phyloP scores from a whole-genome alignment of 2,113 vertebrate species.

The Bubo scandiacus region DNA sequence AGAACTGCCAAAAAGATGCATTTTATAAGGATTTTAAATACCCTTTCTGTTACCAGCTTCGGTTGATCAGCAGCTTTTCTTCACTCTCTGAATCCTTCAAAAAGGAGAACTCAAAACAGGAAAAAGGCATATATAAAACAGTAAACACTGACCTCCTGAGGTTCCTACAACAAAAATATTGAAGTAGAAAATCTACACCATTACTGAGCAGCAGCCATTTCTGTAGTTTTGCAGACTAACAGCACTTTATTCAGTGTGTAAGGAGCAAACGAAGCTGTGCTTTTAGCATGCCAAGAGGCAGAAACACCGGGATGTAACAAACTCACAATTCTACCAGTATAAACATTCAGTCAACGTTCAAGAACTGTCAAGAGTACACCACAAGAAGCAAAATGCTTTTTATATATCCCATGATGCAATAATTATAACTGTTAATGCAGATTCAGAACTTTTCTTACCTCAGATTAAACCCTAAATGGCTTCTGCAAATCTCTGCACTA shows the following conservation, averaged over 20 bases:
- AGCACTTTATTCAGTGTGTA: slow-evolving; percentile 77
- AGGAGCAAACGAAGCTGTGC: slow-evolving; percentile 78
- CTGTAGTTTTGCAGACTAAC: slow-evolving; percentile 85
- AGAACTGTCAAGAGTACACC: slow-evolving; percentile 72
- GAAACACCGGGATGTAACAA: slow-evolving; percentile 93
- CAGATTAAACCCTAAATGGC: slow-evolving; percentile 62
- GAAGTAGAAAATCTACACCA: slow-evolving; percentile 91
- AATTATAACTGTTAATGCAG: slow-evolving; percentile 63
- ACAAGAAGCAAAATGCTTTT: slow-evolving; percentile 76
- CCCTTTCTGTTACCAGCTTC: background rate
- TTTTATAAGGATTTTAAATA: background rate
- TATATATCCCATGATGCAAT: slow-evolving; percentile 88
- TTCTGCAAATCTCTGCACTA: slow-evolving; percentile 70
- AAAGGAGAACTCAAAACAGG: background rate
- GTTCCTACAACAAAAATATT: slow-evolving; percentile 90
- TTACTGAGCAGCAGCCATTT: slow-evolving; percentile 88
- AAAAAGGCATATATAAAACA: background rate
- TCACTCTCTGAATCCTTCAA: background rate
- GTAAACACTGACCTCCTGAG: slow-evolving; percentile 64
- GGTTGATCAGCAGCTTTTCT: background rate
- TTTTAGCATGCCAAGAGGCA: slow-evolving; percentile 83
- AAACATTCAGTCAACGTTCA: slow-evolving; percentile 81
- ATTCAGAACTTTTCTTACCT: slow-evolving; percentile 63
- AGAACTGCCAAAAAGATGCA: background rate
- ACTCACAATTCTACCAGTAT: slow-evolving; percentile 68